Base-by-base conservation (phyloP, 2,113 vertebrate species). In the Dipodomys ordii region DNA sequence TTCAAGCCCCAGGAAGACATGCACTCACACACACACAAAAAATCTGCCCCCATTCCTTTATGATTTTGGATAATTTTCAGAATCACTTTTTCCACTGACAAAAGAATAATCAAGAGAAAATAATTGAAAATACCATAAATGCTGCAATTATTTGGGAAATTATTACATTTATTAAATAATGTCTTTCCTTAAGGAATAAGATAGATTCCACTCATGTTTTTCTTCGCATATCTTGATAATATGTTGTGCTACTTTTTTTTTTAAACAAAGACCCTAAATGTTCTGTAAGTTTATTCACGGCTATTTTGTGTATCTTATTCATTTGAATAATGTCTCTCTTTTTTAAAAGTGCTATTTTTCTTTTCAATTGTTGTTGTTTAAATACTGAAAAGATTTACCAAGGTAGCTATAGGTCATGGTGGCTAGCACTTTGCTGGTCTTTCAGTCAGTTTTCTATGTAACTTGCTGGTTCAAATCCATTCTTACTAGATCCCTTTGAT, bases 401-500 rank as follows among this genome's bases (percentile, higher is more conserved):
- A 67, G 10, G 11, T 28, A 79, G 81, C 57, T 18, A 6, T 57
- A 25, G 22, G 0, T 23, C 8, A 8, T 64, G 16, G 30, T 64
- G 64, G 11, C 49, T 57, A 28, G 27, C 32, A 1, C 10, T 90
- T 49, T 3, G 25, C 84, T 93, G 72, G 49, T 39, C 67, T n/a
- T 57, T 79, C 35, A 53, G 13, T 20, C 32, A 76, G 9, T 2
- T 23, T 88, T 79, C 49, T 69, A 7, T 60, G 23, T 35, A 44
- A 85, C 13, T 76, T 74, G 39, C 6, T 46, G 65, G 25, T 65
- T 73, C 15, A 1, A 73, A 64, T 68, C 32, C 28, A 73, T n/a
- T 86, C 86, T 94, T 65, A 23, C n/a, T 77, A 80, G 27, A 19
- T 69, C 49, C 9, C 78, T n/a, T 81, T 88, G 67, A 68, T 78